Evolutionary conservation across 2,113 vertebrate genomes (phyloP), one percentile per base, ranked within the genome.

Genomic region (Malurus elegans): DNA sequence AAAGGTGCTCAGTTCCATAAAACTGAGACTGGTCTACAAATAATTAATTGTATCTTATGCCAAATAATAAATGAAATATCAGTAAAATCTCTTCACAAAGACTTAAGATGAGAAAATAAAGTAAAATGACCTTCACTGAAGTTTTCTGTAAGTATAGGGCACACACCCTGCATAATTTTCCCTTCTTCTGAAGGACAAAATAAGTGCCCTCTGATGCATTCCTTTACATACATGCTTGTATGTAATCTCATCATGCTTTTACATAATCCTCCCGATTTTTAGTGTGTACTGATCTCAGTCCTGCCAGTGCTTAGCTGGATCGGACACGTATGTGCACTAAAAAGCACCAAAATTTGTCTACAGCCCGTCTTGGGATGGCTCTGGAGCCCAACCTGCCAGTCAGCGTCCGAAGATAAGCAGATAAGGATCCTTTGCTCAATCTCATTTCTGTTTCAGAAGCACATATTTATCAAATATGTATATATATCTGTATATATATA

Each of bases 311-410:
- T 53, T 8, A 10, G 15, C 64, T 8, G 36, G 10, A 25, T 0
- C 2, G 8, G 29, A 23, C 62, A 16, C 0, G 0, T 4, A 19
- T 44, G 36, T 34, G 45, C n/a, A 3, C 26, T 28, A 44, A n/a
- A 56, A 18, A 1, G 1, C 54, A 15, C 2, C 12, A 3, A 11
- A 25, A 16, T 2, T 11, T 2, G 16, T 17, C 38, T 8, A 6
- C 12, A 20, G 58, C 1, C 14, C 29, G 3, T 24, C 32, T 57
- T 8, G 65, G 69, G 47, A 12, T 4, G 29, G n/a, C 17, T 70
- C 64, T 66, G 58, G 44, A 45, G 18, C 12, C 47, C 75, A 47
- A 1, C 32, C 61, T 10, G 38, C 38, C 13, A 45, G 20, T 8
- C 28, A 3, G 6, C 10, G 72, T 15, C 38, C 11, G 9, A 1